Conservation (phyloP, 2,888 invertebrate species). For the Caenorhabditis panamensis region DNA sequence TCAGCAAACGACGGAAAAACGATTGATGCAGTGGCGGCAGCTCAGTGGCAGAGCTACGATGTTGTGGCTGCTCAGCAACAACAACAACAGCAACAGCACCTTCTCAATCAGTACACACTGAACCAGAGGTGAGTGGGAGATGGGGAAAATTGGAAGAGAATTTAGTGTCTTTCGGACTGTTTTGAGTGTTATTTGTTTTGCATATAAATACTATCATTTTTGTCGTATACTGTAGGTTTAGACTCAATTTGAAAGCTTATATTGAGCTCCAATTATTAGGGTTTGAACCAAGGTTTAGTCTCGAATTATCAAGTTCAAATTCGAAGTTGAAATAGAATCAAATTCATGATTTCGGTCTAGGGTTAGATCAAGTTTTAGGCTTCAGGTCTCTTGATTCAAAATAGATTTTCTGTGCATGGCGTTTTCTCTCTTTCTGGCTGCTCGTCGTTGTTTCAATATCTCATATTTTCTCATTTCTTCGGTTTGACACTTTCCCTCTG, state of each 20-base stretch:
- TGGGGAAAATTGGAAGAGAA: too few species aligned
- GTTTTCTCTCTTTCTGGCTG: background rate
- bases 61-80: conserved; percentile 22
- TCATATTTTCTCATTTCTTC: background rate
- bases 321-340: too few species aligned
- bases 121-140: conserved; percentile 55
- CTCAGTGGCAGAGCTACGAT: conserved; percentile 52
- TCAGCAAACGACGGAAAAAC: conserved; percentile 22
- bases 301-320: too few species aligned
- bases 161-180: background rate
- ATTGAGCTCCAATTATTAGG: too few species aligned
- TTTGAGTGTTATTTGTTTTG: background rate
- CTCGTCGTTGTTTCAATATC: background rate
- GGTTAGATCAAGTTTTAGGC: too few species aligned
- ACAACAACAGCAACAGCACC: conserved; percentile 55
- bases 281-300: too few species aligned
- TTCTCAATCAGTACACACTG: conserved; percentile 51
- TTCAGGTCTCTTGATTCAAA: too few species aligned
- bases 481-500: too few species aligned
- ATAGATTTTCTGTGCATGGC: background rate
- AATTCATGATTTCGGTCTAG: too few species aligned
- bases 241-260: too few species aligned
- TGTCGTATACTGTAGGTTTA: too few species aligned
- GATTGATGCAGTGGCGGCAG: conserved; percentile 51
- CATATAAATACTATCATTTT: too few species aligned